Evolutionary conservation across 1,140 invertebrate species (phyloP).

Genomic region (Capitella teleta): DNA sequence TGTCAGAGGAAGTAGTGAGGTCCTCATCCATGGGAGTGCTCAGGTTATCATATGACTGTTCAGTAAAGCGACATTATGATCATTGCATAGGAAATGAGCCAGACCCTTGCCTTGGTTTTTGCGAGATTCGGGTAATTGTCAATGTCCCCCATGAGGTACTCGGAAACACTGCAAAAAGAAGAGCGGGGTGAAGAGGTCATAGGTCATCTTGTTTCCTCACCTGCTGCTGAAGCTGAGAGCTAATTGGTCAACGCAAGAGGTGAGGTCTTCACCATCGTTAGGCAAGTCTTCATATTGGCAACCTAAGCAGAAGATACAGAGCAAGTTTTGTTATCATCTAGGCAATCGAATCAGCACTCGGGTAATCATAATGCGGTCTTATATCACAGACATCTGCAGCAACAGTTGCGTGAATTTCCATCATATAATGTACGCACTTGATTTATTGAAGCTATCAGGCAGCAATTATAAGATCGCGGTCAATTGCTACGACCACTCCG

Average conservation of each 20-base stretch:
- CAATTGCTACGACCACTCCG: too few relatives aligned
- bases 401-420: too few relatives aligned
- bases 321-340: too few relatives aligned
- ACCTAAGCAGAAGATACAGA: slow-evolving; percentile 22
- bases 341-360: too few relatives aligned
- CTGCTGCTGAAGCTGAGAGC: slow-evolving; percentile 48
- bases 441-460: too few relatives aligned
- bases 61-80: slow-evolving; percentile 8
- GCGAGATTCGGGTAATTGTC: slow-evolving; percentile 30
- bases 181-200: not conserved
- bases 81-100: slow-evolving; percentile 2
- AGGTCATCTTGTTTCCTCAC: slow-evolving; percentile 23
- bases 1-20: too few relatives aligned
- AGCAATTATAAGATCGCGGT: too few relatives aligned
- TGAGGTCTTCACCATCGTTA: slow-evolving; percentile 36
- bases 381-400: too few relatives aligned
- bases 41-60: slow-evolving; percentile 36
- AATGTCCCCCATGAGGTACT: slow-evolving; percentile 49
- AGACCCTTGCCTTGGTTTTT: slow-evolving; percentile 32
- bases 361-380: too few relatives aligned
- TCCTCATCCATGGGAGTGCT: too few relatives aligned
- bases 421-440: too few relatives aligned
- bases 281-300: slow-evolving; percentile 43
- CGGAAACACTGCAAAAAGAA: slow-evolving; percentile 44
- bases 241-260: slow-evolving; percentile 47